Percentiles rank a stretch among this genome's conserved stretches.
Evolutionary conservation across 2,797 vertebrate species (phyloP).

Genomic region (Parambassis ranga): DNA sequence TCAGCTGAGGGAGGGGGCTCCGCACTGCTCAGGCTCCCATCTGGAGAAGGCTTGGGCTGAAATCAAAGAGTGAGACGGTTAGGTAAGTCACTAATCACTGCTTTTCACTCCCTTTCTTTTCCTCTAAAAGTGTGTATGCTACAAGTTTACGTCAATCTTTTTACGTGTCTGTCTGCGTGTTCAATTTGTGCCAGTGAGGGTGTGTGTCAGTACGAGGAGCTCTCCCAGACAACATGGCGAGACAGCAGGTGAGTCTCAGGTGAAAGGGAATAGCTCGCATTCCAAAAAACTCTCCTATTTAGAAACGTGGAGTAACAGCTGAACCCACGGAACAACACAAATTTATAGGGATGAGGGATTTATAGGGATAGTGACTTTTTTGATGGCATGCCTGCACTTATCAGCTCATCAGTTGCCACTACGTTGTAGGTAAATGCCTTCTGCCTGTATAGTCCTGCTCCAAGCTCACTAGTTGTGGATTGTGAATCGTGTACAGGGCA

Average conservation of each 20-base stretch:
- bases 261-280: constrained; percentile 54
- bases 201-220: background rate
- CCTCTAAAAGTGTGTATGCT: background rate
- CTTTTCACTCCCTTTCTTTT: background rate
- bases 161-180: background rate
- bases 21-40: constrained; percentile 53
- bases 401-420: constrained; percentile 24
- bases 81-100: constrained; percentile 43
- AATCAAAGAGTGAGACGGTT: constrained; percentile 19
- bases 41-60: constrained; percentile 43
- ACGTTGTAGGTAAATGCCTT: background rate
- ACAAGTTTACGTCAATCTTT: background rate
- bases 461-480: background rate
- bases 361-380: background rate
- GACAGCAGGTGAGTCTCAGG: constrained; percentile 50
- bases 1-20: constrained; percentile 64
- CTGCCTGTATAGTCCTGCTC: background rate
- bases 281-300: constrained; percentile 28
- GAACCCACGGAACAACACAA: background rate
- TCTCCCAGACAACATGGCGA: constrained; percentile 28
- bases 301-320: background rate
- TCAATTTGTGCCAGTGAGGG: background rate
- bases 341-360: too few relatives aligned
- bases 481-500: background rate
- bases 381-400: constrained; percentile 9